phyloP scores from a whole-genome alignment of 2,797 vertebrate genomes.

The Lophotriccus pileatus region DNA sequence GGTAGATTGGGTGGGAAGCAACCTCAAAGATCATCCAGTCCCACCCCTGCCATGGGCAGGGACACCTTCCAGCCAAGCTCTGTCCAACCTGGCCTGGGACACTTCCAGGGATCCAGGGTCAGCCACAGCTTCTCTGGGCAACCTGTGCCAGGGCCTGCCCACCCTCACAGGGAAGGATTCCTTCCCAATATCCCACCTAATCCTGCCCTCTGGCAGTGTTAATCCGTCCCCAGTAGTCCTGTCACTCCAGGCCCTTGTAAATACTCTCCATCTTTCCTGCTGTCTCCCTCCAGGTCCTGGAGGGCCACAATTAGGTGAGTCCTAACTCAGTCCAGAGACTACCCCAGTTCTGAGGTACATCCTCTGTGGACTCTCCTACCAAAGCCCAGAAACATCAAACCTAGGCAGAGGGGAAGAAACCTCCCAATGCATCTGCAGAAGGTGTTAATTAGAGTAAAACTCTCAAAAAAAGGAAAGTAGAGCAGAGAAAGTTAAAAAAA shows the following conservation, averaged over 20 bases:
- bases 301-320: neutral
- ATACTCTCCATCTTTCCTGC: neutral
- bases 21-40: accelerated
- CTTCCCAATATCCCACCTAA: neutral
- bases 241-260: neutral
- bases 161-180: accelerated
- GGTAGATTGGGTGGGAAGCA: neutral
- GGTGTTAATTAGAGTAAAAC: neutral
- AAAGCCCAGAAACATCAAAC: neutral
- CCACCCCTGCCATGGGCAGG: neutral
- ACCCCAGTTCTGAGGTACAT: neutral
- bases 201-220: neutral
- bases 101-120: neutral
- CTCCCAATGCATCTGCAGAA: neutral
- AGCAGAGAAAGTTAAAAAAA: neutral
- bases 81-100: accelerated
- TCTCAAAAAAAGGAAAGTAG: neutral
- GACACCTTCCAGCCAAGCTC: neutral
- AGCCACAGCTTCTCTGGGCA: neutral
- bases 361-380: accelerated
- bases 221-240: neutral
- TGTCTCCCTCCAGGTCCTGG: neutral
- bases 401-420: neutral
- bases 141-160: neutral
- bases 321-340: neutral